Evolutionary conservation across 2,888 invertebrate genomes (phyloP).

Genomic region (Gibbula magus): DNA sequence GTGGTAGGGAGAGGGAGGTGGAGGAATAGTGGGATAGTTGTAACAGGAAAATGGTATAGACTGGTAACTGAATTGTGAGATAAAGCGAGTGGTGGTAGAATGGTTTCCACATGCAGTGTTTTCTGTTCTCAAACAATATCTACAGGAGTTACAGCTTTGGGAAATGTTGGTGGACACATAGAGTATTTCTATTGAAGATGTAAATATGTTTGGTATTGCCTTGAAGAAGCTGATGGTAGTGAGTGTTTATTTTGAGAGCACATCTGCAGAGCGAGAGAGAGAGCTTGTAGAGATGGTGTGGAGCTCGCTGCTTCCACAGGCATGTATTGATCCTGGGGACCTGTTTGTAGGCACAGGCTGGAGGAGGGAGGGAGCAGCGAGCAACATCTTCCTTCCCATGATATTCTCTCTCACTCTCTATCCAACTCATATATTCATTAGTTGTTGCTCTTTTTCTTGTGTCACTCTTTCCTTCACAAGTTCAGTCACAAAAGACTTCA

Average conservation of each 20-base stretch:
- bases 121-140: neutral
- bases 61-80: too few species aligned
- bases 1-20: too few species aligned
- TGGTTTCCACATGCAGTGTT: neutral
- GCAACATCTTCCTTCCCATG: neutral
- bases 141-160: neutral
- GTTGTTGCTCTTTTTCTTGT: too few species aligned
- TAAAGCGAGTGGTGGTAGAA: too few species aligned
- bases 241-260: slow-evolving; percentile 18
- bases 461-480: too few species aligned
- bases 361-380: neutral
- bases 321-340: too few species aligned
- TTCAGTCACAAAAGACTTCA: too few species aligned
- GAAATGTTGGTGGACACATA: neutral
- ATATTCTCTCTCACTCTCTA: too few species aligned
- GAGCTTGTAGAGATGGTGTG: neutral
- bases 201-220: slow-evolving; percentile 14
- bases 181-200: neutral
- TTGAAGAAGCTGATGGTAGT: slow-evolving; percentile 2
- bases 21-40: too few species aligned
- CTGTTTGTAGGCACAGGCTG: neutral
- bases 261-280: neutral
- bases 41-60: too few species aligned
- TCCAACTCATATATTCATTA: too few species aligned
- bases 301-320: too few species aligned